Evolutionary conservation across 35 echinoderm and acorn worm species (phyloP).

Genomic region (Anneissia japonica): DNA sequence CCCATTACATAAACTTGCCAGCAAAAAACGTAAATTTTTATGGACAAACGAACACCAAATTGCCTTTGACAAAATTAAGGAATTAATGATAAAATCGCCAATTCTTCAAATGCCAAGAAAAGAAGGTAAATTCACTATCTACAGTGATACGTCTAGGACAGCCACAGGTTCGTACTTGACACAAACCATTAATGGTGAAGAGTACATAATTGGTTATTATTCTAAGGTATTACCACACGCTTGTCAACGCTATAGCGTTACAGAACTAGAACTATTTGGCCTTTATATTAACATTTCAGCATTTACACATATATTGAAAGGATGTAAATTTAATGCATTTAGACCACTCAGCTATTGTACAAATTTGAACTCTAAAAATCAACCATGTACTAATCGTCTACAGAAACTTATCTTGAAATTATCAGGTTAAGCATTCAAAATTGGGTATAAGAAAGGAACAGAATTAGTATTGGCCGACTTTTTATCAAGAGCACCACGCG

Average conservation of each 20-base stretch:
- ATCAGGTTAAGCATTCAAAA: constrained; percentile 23
- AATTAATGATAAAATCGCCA: constrained; percentile 27
- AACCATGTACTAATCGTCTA: constrained; percentile 5
- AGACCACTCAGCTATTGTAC: constrained; percentile 38
- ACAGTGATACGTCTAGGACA: constrained; percentile 38
- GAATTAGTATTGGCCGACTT: constrained; percentile 36
- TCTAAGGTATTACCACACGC: constrained; percentile 37
- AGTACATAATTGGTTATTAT: constrained; percentile 13
- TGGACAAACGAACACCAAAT: constrained; percentile 29
- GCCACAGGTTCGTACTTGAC: constrained; percentile 54
- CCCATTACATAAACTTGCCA: constrained; percentile 21
- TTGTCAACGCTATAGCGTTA: constrained; percentile 18
- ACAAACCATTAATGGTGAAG: constrained; percentile 19
- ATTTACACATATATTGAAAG: constrained; percentile 33
- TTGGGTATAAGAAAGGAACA: constrained; percentile 39
- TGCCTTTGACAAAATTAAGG: constrained; percentile 34
- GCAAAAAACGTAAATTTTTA: constrained; percentile 20
- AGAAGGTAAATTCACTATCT: constrained; percentile 14
- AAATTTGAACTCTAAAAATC: constrained; percentile 43
- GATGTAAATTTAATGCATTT: constrained; percentile 44
- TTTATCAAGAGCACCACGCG: not conserved
- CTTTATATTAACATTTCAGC: constrained; percentile 30
- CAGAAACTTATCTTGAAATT: constrained; percentile 24
- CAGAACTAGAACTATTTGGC: constrained; percentile 57
- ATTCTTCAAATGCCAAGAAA: constrained; percentile 38